Conservation (phyloP, 2,888 invertebrate species). For the Eilema caniola region DNA sequence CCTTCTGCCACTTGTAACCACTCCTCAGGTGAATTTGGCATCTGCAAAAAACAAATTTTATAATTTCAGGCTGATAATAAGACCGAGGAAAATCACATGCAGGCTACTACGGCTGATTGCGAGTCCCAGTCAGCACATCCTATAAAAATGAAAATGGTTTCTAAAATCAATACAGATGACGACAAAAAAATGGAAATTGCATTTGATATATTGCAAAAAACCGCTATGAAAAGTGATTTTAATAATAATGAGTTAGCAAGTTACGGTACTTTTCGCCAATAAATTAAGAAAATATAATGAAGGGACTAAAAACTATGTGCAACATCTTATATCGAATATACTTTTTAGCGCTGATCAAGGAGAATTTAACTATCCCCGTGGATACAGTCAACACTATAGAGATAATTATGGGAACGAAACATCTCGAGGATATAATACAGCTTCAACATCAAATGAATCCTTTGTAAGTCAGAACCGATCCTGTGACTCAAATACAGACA, state of each 20-base stretch:
- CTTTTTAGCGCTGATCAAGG: slow-evolving; percentile 19
- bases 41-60: slow-evolving; percentile 1
- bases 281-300: slow-evolving; percentile 20
- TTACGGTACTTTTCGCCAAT: slow-evolving; percentile 21
- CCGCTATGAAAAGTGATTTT: slow-evolving; percentile 23
- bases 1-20: slow-evolving; percentile 17
- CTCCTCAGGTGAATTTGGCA: slow-evolving; percentile 13
- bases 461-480: slow-evolving; percentile 22
- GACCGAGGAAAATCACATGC: slow-evolving; percentile 19
- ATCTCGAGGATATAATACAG: slow-evolving; percentile 24
- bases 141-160: too few relatives aligned
- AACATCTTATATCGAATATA: slow-evolving; percentile 21
- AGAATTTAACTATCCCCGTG: slow-evolving; percentile 12
- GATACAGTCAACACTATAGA: slow-evolving; percentile 18
- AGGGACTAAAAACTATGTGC: slow-evolving; percentile 16
- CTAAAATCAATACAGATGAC: slow-evolving; percentile 13
- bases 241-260: slow-evolving; percentile 15
- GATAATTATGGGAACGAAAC: slow-evolving; percentile 20
- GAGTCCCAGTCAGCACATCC: too few relatives aligned
- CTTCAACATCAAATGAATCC: slow-evolving; percentile 24
- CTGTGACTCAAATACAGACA: slow-evolving; percentile 21
- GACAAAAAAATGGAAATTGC: slow-evolving; percentile 20
- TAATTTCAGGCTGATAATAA: slow-evolving; percentile 19
- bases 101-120: slow-evolving; percentile 10
- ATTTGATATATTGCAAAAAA: slow-evolving; percentile 22